phyloP scores from a whole-genome alignment of 2,797 vertebrate species.

The Notolabrus celidotus region DNA sequence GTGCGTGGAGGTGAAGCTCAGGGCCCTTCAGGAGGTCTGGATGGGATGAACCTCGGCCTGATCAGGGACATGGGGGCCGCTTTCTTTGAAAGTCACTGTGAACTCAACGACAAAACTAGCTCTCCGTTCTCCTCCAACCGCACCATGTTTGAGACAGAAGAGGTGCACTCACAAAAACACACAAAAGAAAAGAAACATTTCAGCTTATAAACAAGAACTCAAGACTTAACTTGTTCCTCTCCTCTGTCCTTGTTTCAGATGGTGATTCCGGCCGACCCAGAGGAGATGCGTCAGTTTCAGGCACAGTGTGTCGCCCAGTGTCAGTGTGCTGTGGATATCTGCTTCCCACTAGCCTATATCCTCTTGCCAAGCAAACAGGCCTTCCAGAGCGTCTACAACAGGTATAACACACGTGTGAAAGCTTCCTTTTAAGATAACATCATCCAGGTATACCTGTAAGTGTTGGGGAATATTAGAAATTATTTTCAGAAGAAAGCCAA shows the following conservation, averaged over 20 bases:
- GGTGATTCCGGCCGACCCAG: slow-evolving; percentile 94
- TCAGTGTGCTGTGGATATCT: slow-evolving; percentile 89
- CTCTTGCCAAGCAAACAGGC: slow-evolving; percentile 93
- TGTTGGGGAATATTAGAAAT: not conserved
- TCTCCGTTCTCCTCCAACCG: slow-evolving; percentile 94
- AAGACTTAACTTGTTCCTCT: not conserved
- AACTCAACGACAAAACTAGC: slow-evolving; percentile 88
- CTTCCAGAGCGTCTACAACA: slow-evolving; percentile 94
- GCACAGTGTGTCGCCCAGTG: slow-evolving; percentile 88
- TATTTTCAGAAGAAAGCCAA: not conserved
- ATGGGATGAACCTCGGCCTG: slow-evolving; percentile 72
- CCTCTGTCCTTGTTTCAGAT: slow-evolving; percentile 79
- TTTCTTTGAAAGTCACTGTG: slow-evolving; percentile 91
- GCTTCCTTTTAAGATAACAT: not conserved
- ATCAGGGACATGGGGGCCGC: slow-evolving; percentile 85
- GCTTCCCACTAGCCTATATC: slow-evolving; percentile 87
- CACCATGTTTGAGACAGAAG: slow-evolving; percentile 96
- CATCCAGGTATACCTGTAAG: not conserved
- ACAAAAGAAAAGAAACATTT: not conserved
- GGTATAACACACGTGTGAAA: slow-evolving; percentile 70
- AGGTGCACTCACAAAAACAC: slow-evolving; percentile 78
- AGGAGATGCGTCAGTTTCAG: slow-evolving; percentile 93
- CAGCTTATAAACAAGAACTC: not conserved
- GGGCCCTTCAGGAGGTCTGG: slow-evolving; percentile 66
- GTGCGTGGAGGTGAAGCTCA: slow-evolving; percentile 81